Base-by-base conservation (phyloP, 2,113 vertebrate genomes). In the Vulpes lagopus region DNA sequence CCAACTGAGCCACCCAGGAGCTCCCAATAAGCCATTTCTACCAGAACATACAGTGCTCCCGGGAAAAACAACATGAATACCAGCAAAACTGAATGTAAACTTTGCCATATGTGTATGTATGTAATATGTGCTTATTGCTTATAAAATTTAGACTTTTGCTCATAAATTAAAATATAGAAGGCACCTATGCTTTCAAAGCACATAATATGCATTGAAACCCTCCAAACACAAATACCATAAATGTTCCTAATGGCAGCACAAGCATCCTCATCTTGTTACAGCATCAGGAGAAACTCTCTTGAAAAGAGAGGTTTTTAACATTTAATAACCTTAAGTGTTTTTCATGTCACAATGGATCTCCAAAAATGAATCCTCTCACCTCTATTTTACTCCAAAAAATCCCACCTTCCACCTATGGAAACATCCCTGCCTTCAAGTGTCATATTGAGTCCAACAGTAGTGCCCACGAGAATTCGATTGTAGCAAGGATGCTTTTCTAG, bases 291-390 rank as follows among this genome's bases (percentile, higher is more conserved):
- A 95, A 95, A 35, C 38, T 64, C 25, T 55, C 19, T 85, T 80
- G 53, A 64, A 93, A 89, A 81, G 79, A 82, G 14, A 95, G 67
- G 69, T 27, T 89, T 97, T 82, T 57, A 67, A 93, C 74, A 89
- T 51, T 27, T 67, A 74, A 95, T 82, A 83, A 91, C 30, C 65
- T 80, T 74, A 32, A 91, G 95, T 53, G 22, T 25, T 91, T 89
- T 67, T 86, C 51, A 60, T 30, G 27, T 76, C 82, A 81, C 64
- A 80, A 86, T 38, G n/a, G 79, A 82, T 83, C 89, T 43, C 73
- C 79, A 73, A 62, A 94, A 95, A 89, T n/a, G 65, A 82, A 8
- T 23, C 57, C 69, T 82, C 27, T 16, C 30, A 8, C 2, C 38
- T 27, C 55, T 35, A 16, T 19, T 94, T 82, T 15, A 64, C 0